These are phyloP conservation scores for Tipula helvola DNA, from an alignment of 2,888 invertebrate genomes.

Conservation along the genomic window DNA sequence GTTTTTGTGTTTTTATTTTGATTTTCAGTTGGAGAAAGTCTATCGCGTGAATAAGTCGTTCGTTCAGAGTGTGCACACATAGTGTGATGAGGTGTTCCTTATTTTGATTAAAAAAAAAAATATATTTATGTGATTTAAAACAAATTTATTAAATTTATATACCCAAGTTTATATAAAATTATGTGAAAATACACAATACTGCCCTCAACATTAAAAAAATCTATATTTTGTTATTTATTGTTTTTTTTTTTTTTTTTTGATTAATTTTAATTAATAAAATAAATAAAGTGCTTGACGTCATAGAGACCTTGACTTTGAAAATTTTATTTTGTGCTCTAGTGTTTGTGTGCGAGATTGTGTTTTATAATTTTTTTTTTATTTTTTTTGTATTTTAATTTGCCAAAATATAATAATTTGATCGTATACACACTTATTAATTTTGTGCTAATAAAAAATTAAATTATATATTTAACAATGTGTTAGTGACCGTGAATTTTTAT, in stretches of 20 bases:
- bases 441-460: not conserved
- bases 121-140: not conserved
- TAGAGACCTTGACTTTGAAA: constrained; percentile 8
- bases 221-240: not conserved
- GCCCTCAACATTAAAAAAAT: not conserved
- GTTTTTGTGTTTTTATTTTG: not conserved
- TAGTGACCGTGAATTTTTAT: constrained; percentile 7
- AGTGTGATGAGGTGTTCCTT: not conserved
- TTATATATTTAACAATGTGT: not conserved
- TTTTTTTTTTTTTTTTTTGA: too few relatives aligned
- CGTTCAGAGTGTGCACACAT: not conserved
- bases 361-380: not conserved
- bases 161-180: not conserved
- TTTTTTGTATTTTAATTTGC: constrained; percentile 4
- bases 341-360: not conserved
- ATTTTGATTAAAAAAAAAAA: not conserved
- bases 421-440: not conserved
- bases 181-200: not conserved
- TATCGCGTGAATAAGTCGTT: constrained; percentile 8
- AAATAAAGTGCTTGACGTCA: constrained; percentile 5
- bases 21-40: constrained; percentile 9
- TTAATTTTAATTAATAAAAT: not conserved
- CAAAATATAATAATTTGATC: not conserved
- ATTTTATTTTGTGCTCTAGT: not conserved
- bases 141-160: not conserved